Conservation (phyloP, 2,888 invertebrate species). For the Timema podura region DNA sequence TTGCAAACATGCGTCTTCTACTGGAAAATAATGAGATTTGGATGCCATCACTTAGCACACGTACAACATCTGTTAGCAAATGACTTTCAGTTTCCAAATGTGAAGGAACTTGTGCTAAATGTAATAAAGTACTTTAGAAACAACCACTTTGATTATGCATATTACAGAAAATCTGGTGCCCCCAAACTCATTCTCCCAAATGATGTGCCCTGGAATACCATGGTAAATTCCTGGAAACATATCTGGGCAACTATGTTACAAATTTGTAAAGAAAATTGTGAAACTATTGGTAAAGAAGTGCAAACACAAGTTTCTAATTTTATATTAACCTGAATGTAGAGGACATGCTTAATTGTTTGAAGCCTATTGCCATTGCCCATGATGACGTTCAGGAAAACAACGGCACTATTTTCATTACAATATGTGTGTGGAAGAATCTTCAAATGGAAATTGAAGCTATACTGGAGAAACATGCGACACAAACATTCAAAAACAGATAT, state of each 20-base stretch:
- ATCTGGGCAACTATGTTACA: neutral
- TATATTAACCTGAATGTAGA: neutral
- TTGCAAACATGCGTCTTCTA: neutral
- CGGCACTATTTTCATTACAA: neutral
- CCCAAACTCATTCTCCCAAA: too few species aligned
- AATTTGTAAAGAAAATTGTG: neutral
- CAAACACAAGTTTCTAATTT: neutral
- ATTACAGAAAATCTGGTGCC: constrained; percentile 2
- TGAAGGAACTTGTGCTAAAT: neutral
- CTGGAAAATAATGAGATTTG: neutral
- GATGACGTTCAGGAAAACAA: neutral
- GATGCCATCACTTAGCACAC: neutral
- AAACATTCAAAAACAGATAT: neutral
- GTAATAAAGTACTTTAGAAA: neutral
- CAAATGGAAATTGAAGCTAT: neutral
- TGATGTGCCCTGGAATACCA: constrained; percentile 1
- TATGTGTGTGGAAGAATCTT: constrained; percentile 2
- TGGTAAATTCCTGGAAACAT: neutral
- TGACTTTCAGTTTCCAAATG: neutral
- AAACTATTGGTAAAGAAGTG: neutral
- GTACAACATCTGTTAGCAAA: neutral
- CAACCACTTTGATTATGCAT: constrained; percentile 9
- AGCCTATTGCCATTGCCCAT: constrained; percentile 1
- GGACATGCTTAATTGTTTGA: neutral
- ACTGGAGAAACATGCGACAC: neutral